Base-by-base conservation (phyloP, 2,888 invertebrate species). In the Omphaloscelis lunosa region DNA sequence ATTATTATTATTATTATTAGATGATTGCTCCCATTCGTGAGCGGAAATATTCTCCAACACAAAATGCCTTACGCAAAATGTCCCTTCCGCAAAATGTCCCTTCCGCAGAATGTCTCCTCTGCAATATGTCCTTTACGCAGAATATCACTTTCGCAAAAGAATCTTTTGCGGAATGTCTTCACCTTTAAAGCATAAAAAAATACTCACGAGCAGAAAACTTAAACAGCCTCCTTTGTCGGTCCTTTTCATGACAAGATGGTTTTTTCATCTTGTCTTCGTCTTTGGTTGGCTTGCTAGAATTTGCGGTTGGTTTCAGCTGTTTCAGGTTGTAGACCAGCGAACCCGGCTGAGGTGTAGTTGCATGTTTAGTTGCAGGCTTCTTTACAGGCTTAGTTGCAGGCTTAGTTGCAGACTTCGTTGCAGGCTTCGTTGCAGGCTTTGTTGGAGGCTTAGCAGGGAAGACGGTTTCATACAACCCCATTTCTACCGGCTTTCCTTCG, bases 131-230 rank as follows among this genome's bases (percentile, higher is more conserved):
- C 20, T 20, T 61, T 29, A 23, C 7, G 4, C 34, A 20, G 23
- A 23, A 34, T 20, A 12, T 23, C 23, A 9, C 9, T 20, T 20
- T 20, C 15, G 45, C 45, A 15, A 41, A 41, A 41, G 41, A 41
- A 41, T 41, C 41, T 41, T 11, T 41, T 11, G 41, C 41, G 41
- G 45, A 45, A 45, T 45, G 12, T 45, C 45, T 15, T 34, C 34
- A 1, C 8, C 2, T 66, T 45, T 20, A 12, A 12, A 29, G 17
- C 56, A n/a, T 34, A 56, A 59, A 53, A 53, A 58, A n/a, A 61
- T 51, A 67, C 77, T 84, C 41, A 85, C 85, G 1, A n/a, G 77
- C 41, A 27, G 75, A 74, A 8, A 86, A 58, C n/a, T 74, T 75
- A 41, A 76, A 85, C 5, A 80, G 29, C 23, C 72, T 72, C 15